Base-by-base conservation (phyloP, 2,797 vertebrate species). In the Crax fasciolata region DNA sequence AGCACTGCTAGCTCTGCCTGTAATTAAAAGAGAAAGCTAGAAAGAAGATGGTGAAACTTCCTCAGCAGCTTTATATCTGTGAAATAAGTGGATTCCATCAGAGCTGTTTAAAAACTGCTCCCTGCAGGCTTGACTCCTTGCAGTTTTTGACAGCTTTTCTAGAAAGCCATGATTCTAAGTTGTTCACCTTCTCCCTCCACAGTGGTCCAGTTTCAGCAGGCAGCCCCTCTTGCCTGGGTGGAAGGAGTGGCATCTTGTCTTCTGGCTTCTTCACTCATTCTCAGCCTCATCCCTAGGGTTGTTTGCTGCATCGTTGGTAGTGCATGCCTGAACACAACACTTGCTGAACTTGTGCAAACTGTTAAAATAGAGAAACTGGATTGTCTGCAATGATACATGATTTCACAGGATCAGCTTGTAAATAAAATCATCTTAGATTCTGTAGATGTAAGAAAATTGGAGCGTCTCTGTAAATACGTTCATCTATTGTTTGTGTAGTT, bases 371-470 rank as follows among this genome's bases (percentile, higher is more conserved):
- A 76, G 32, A 95, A 93, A 65, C 55, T 76, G 79, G 61, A 79
- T 96, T 97, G 96, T 95, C 82, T 79, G 61, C 89, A 76, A n/a
- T 17, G 72, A 81, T 61, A 41, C 58, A 25, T 94, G 79, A 81
- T 91, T 94, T 92, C 77, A 77, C 65, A 91, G 89, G 66, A 93
- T 71, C 65, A 94, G 41, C 32, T 51, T 93, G 74, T 91, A 94
- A 94, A 93, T 89, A 90, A 93, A 72, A 90, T 78, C 57, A 84
- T 68, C 76, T 91, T 92, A 86, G 75, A 89, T 85, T 80, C 87
- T 66, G 12, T 66, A 55, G 41, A 19, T 84, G 4, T 3, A 55
- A 81, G n/a, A 7, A 58, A 43, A 66, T 78, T 48, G 48, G 38
- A 59, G 18, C 30, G 54, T 35, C 48, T 24, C 28, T 51, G 9